A percentile compares a stretch with the other conserved stretches of the same genome.
Evolutionary conservation across 1,140 invertebrate genomes (phyloP).

Genomic region (Zaprionus africanus): DNA sequence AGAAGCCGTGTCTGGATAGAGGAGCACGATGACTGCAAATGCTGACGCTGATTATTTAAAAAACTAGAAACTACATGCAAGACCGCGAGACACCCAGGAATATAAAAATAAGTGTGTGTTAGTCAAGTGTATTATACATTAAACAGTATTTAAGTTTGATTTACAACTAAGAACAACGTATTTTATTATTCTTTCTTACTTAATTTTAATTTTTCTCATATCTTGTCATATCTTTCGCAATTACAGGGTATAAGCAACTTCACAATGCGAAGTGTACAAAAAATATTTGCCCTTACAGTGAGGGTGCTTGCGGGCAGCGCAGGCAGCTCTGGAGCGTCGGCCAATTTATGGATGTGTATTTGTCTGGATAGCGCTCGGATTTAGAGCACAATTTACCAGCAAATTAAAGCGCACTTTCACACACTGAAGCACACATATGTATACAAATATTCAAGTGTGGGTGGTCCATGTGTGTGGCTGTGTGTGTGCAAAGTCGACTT

Average conservation of each 20-base stretch:
- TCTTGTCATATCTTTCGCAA: neutral
- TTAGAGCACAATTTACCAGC: slow-evolving; percentile 78
- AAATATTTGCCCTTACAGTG: slow-evolving; percentile 39
- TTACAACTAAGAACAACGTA: neutral
- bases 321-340: neutral
- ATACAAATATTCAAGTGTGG: neutral
- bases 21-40: slow-evolving; percentile 13
- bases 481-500: neutral
- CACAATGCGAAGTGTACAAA: slow-evolving; percentile 22
- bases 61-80: neutral
- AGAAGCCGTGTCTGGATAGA: neutral
- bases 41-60: slow-evolving; percentile 41
- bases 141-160: no score
- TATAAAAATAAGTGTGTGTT: no score
- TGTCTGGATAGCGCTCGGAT: slow-evolving; percentile 60
- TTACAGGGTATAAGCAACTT: slow-evolving; percentile 21
- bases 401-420: slow-evolving; percentile 71
- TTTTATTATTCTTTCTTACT: neutral
- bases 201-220: no score
- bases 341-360: slow-evolving; percentile 47
- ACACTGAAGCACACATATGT: slow-evolving; percentile 33
- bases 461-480: neutral
- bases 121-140: no score
- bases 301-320: neutral
- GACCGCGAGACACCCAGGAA: neutral